phyloP scores from a whole-genome alignment of 2,113 vertebrate species.

The Bostrychus sinensis region DNA sequence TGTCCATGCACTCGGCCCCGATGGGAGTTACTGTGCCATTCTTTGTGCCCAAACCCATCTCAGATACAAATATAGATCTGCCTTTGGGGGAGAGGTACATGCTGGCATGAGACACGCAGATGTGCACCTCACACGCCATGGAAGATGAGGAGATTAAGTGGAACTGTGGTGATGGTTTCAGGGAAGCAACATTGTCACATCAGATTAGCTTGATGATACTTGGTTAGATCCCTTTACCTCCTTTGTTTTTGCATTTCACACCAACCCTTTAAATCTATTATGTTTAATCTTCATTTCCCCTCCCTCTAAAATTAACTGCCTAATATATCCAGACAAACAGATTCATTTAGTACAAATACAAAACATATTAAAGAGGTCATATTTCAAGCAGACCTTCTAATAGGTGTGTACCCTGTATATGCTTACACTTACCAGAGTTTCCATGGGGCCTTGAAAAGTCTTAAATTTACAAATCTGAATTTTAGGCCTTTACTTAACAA shows the following conservation, averaged over 20 bases:
- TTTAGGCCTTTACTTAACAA: no score
- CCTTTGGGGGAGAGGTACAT: constrained; percentile 38
- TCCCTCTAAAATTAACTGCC: not conserved
- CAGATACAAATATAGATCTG: constrained; percentile 57
- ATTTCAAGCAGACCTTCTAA: constrained; percentile 1
- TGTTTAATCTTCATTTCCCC: not conserved
- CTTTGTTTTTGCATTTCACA: constrained; percentile 10
- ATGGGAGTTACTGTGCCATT: constrained; percentile 63
- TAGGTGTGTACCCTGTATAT: not conserved
- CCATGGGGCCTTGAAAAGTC: no score
- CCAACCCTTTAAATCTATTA: not conserved
- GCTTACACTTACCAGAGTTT: no score
- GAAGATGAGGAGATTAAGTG: constrained; percentile 57
- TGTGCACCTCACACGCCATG: constrained; percentile 41
- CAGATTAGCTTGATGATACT: constrained; percentile 59
- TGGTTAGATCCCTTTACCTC: constrained; percentile 18
- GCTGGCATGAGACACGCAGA: constrained; percentile 29
- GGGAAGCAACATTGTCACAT: constrained; percentile 62
- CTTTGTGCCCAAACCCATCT: constrained; percentile 56
- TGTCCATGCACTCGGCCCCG: constrained; percentile 62
- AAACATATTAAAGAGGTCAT: no score
- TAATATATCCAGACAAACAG: not conserved
- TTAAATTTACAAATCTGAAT: no score
- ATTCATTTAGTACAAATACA: constrained; percentile 3
- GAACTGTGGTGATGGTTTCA: constrained; percentile 54